Base-by-base conservation (phyloP, 2,797 vertebrate genomes). In the Pempheris klunzingeri region DNA sequence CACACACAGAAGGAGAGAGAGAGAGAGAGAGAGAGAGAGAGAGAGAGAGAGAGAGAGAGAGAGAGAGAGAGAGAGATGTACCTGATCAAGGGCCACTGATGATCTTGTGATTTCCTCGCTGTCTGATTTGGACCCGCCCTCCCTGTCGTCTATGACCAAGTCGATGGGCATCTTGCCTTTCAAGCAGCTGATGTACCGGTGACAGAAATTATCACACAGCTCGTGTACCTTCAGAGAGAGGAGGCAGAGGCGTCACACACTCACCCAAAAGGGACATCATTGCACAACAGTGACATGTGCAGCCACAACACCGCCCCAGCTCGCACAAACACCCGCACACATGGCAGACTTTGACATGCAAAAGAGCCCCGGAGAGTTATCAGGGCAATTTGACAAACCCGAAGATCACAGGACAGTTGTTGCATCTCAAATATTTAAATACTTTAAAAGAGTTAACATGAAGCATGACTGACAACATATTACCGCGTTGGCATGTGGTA, bases 111-210 rank as follows among this genome's bases (percentile, higher is more conserved):
- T 98, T 91, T 99, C 98, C 95, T 99, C 98, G 87, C 94, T 99
- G 96, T 99, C 98, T 92, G 98, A 99, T 92, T 99, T 99, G 91
- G 98, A 98, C 82, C 98, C 98, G 76, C 97, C 97, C 94, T 99
- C 98, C 93, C 98, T 95, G 93, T 99, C 98, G 93, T 99, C 98
- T 95, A 99, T 99, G 92, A 99, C 98, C 97, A 99, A 94, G 96
- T 99, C 98, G 93, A 99, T 99, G 94, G 98, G 98, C 98, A 99
- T 99, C 95, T 99, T 99, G 88, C 98, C 98, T 95, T 99, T 99
- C 95, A 99, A 96, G 95, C 98, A 99, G 96, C 98, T 99, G 96
- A 99, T 99, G 96, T 99, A 99, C 94, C 98, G 97, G 95, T 99
- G 98, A 95, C 98, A 99, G 96, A 99, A 99, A 95, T 99, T 99